phyloP scores from a whole-genome alignment of 2,113 vertebrate species.

The Oreochromis tanganicae region DNA sequence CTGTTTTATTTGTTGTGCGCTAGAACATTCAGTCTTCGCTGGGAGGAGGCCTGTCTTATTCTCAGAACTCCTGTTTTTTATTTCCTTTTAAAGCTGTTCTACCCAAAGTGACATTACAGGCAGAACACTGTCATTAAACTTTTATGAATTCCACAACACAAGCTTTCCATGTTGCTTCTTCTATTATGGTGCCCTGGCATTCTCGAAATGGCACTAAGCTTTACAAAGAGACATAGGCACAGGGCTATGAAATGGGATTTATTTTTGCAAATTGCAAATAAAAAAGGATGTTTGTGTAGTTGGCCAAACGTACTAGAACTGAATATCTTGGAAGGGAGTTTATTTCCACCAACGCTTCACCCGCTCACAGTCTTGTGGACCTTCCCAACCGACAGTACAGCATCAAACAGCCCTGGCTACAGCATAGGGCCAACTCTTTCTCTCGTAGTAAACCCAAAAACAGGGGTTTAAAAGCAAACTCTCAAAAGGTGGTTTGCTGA shows the following conservation, averaged over 20 bases:
- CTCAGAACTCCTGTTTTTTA: slow-evolving; percentile 9
- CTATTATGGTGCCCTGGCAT: background rate
- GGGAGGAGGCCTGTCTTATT: slow-evolving; percentile 1
- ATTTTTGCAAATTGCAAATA: slow-evolving; percentile 30
- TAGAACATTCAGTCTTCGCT: slow-evolving; percentile 26
- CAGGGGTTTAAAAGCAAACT: background rate
- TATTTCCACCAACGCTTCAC: background rate
- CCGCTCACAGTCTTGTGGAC: slow-evolving; percentile 68
- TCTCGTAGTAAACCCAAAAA: slow-evolving; percentile 20
- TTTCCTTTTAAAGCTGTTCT: background rate
- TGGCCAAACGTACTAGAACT: background rate
- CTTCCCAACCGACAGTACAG: slow-evolving; percentile 52
- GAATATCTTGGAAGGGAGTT: background rate
- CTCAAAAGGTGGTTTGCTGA: background rate
- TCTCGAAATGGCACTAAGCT: slow-evolving; percentile 2
- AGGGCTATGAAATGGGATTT: slow-evolving; percentile 66
- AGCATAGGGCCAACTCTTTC: slow-evolving; percentile 65
- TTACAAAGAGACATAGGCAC: background rate
- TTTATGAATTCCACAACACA: slow-evolving; percentile 28
- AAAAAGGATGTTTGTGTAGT: background rate
- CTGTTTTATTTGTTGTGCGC: slow-evolving; percentile 57
- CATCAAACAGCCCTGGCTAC: slow-evolving; percentile 62
- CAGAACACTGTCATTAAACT: slow-evolving; percentile 44
- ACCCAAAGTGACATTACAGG: slow-evolving; percentile 30
- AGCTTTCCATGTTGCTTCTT: background rate